These are phyloP conservation scores for Bombus terrestris DNA, from an alignment of 1,140 invertebrate genomes.

Conservation along the genomic window DNA sequence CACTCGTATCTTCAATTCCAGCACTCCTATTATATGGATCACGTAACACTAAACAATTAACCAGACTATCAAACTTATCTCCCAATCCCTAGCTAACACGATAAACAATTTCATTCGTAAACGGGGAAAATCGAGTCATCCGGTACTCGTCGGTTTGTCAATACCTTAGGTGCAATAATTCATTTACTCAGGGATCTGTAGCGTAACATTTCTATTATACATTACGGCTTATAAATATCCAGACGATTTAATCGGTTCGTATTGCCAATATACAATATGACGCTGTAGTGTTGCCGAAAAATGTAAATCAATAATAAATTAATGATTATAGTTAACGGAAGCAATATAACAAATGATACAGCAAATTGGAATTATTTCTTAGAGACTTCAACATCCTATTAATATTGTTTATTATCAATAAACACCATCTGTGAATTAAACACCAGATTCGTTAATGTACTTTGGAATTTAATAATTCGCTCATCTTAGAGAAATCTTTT, in stretches of 20 bases:
- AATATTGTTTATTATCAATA: too few species aligned
- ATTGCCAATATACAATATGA: too few species aligned
- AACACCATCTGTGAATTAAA: too few species aligned
- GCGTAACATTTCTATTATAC: background rate
- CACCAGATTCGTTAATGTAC: too few species aligned
- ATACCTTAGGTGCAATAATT: background rate
- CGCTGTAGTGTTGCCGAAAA: too few species aligned
- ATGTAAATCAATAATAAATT: too few species aligned
- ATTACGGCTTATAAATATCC: background rate
- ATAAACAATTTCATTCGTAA: background rate
- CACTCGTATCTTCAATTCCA: background rate
- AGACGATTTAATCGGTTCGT: background rate
- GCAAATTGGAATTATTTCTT: too few species aligned
- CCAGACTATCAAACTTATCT: background rate
- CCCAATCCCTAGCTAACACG: background rate
- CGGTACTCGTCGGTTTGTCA: background rate
- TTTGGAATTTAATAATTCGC: too few species aligned
- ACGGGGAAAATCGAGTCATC: background rate
- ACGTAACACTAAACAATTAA: background rate
- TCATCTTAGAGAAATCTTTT: too few species aligned
- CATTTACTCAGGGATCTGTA: background rate
- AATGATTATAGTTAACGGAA: too few species aligned
- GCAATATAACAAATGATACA: too few species aligned
- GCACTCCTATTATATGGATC: background rate
- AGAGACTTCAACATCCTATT: too few species aligned